phyloP scores from a whole-genome alignment of 2,797 vertebrate species.

The Anas capensis region DNA sequence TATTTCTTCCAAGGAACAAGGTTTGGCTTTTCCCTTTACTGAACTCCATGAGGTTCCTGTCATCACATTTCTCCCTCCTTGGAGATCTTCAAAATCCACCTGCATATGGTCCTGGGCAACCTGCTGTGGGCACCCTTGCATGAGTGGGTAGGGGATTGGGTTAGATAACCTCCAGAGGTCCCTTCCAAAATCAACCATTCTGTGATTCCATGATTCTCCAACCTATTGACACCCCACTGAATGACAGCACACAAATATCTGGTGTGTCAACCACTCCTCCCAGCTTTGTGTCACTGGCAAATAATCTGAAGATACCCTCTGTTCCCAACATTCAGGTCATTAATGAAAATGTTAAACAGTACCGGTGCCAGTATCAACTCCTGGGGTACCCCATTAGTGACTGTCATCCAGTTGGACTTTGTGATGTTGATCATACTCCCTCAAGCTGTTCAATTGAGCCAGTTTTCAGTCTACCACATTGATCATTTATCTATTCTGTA shows the following conservation, averaged over 20 bases:
- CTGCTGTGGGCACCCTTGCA: background rate
- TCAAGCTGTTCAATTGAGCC: background rate
- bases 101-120: background rate
- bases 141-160: background rate
- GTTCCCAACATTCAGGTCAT: background rate
- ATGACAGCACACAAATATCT: background rate
- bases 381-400: background rate
- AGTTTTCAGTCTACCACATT: background rate
- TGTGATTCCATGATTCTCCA: background rate
- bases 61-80: background rate
- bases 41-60: background rate
- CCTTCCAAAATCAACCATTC: background rate
- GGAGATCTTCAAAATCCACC: background rate
- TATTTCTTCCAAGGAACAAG: background rate
- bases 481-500: background rate
- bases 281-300: background rate
- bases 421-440: background rate
- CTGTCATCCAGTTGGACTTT: background rate
- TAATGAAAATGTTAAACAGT: background rate
- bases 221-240: background rate
- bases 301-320: background rate
- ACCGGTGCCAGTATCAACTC: no score
- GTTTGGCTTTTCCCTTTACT: background rate
- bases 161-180: background rate
- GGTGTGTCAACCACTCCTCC: background rate